Evolutionary conservation across 2,113 vertebrate genomes (phyloP), one percentile per base, ranked within the genome.

Genomic region (Zapornia atra): DNA sequence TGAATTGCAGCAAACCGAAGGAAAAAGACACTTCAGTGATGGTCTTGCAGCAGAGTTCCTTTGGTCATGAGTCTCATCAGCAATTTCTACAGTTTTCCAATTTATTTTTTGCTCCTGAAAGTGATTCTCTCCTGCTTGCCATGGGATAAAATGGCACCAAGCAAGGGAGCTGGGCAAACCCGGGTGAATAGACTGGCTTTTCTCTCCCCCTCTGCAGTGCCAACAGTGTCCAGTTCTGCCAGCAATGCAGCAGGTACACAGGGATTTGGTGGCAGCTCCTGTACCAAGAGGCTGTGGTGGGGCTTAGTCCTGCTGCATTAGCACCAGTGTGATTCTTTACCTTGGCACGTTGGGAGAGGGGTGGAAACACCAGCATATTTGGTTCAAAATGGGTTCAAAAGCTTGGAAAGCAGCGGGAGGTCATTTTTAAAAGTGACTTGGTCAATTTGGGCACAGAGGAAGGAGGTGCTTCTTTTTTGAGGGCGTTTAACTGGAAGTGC

Each of bases 211-310:
- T 50, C 61, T 69, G 33, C 64, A 36, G 15, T 12, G 31, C 51
- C 61, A 42, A 15, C 18, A 36, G 40, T 4, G 11, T 17, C 53
- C 12, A n/a, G 24, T 29, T 53, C 15, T 19, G 54, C 65, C 34
- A n/a, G 11, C 12, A 28, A 71, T 6, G 26, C 59, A 53, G 61
- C 8, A 44, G 71, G 38, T 36, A 59, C 31, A 2, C 0, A 4
- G 40, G 38, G 29, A 69, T 17, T n/a, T 0, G 0, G 9, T 14
- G 19, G 11, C 54, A 79, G 53, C 3, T 2, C 34, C 28, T 26
- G 29, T 34, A 14, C 16, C 6, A 19, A 10, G 21, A 44, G 18
- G 25, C 48, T 48, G 31, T 21, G 40, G 42, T 44, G 56, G 28
- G 26, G 17, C 42, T 90, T 21, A 40, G 33, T 65, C 16, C 64